These are phyloP conservation scores for Dasypogon diadema DNA, from an alignment of 2,888 invertebrate genomes.

Conservation along the genomic window DNA sequence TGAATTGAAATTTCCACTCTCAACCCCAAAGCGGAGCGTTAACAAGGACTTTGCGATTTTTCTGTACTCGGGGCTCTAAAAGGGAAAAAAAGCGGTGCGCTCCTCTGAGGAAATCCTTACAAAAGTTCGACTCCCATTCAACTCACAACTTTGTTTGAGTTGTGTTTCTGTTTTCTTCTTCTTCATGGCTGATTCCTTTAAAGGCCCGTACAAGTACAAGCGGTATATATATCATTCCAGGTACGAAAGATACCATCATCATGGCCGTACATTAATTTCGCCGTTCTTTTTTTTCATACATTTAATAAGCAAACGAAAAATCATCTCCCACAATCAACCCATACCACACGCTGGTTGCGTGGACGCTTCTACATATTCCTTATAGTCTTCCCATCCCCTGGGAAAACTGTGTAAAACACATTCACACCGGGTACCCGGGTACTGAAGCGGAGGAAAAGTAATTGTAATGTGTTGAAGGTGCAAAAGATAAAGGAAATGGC, in stretches of 20 bases:
- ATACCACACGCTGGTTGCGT: not conserved
- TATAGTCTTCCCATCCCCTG: slow-evolving; percentile 1
- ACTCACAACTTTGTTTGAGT: too few relatives aligned
- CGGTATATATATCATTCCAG: too few relatives aligned
- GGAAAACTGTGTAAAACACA: not conserved
- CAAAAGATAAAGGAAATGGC: slow-evolving; percentile 45
- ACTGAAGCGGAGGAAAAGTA: too few relatives aligned
- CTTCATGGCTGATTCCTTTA: too few relatives aligned
- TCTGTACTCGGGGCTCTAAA: slow-evolving; percentile 1
- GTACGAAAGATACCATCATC: too few relatives aligned
- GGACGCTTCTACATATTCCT: slow-evolving; percentile 17
- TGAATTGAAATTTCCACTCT: slow-evolving; percentile 28
- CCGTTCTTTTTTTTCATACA: slow-evolving; percentile 19
- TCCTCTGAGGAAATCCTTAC: not conserved
- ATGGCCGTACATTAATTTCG: slow-evolving; percentile 30
- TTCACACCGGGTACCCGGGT: not conserved
- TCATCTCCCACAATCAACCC: not conserved
- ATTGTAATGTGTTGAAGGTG: slow-evolving; percentile 51
- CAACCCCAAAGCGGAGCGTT: not conserved
- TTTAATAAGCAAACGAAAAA: slow-evolving; percentile 25
- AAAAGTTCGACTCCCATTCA: not conserved
- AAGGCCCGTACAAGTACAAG: too few relatives aligned
- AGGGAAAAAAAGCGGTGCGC: slow-evolving; percentile 12
- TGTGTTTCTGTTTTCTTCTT: too few relatives aligned
- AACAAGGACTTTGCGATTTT: slow-evolving; percentile 11